Evolutionary conservation across 2,113 vertebrate genomes (phyloP), one percentile per base, ranked within the genome.

Genomic region (Odontophorus gujanensis): DNA sequence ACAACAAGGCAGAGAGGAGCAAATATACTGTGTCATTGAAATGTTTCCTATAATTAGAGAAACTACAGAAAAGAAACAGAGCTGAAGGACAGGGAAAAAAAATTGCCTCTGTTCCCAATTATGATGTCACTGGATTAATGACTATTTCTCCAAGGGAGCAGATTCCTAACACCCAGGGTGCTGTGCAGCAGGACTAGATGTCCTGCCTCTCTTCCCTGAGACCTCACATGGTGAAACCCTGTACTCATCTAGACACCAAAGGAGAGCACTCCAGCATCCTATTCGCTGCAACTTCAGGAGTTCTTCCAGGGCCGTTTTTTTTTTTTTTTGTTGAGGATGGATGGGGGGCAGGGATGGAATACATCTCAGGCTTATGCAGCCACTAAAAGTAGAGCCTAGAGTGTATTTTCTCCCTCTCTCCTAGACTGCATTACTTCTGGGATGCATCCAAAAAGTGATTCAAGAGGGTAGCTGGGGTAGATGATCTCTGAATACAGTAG

Each of bases 341-440:
- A 57, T 12, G 57, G 12, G 32, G 17, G 7, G 13, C 16, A 9
- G 51, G 22, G n/a, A 7, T 63, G 11, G 7, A 43, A 11, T 21
- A 50, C 36, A 78, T 76, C 80, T 80, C 91, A 87, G 67, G 24
- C 58, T 77, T 55, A 87, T 76, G 32, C 79, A 87, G 58, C 87
- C 40, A 45, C 91, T 91, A 94, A 91, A 94, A 93, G 94, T 93
- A 95, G 86, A 69, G 30, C 45, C 55, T 36, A 45, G 38, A 51
- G 59, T 77, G 17, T 34, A 43, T 67, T 80, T 0, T 0, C 72
- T 91, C 58, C 38, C 38, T 85, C 84, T 80, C 63, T 82, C 38
- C 81, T 71, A 59, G 48, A 65, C 43, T 87, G 57, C 76, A 65
- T 90, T 93, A 78, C 72, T 68, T 89, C 40, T 93, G 92, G 55